These are phyloP conservation scores for Gila robusta DNA, from an alignment of 2,797 vertebrate species.

Conservation along the genomic window DNA sequence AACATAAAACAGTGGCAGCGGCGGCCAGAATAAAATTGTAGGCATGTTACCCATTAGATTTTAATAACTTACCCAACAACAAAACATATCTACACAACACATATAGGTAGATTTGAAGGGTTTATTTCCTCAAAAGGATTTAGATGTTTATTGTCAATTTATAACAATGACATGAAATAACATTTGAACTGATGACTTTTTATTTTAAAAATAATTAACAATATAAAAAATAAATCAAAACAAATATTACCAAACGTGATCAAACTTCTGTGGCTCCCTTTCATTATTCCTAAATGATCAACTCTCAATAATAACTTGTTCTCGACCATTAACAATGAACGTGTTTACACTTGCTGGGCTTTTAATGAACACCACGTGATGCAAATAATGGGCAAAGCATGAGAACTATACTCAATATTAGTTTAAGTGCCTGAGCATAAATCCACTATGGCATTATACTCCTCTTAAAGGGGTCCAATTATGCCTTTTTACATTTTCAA, in stretches of 20 bases:
- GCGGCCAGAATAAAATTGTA: neutral
- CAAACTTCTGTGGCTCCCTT: neutral
- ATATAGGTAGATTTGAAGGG: too few species aligned
- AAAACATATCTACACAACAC: too few species aligned
- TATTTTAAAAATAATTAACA: neutral
- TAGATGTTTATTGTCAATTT: too few species aligned
- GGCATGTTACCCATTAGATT: neutral
- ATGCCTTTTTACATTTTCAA: neutral
- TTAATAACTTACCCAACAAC: neutral
- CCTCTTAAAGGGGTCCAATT: neutral
- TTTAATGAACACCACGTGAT: neutral
- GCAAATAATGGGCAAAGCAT: constrained; percentile 6
- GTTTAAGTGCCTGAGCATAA: neutral
- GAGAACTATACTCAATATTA: neutral
- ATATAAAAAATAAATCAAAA: too few species aligned
- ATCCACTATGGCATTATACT: neutral
- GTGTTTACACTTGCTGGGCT: neutral
- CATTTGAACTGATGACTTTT: too few species aligned
- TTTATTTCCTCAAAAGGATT: too few species aligned
- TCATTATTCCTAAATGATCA: neutral
- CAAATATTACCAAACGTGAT: neutral
- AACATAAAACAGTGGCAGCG: neutral
- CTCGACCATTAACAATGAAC: neutral
- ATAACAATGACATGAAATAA: too few species aligned
- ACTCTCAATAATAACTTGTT: neutral